Percentiles rank a stretch among this genome's conserved stretches.
Evolutionary conservation across 1,140 invertebrate genomes (phyloP).

Genomic region (Thaumatotibia leucotreta): DNA sequence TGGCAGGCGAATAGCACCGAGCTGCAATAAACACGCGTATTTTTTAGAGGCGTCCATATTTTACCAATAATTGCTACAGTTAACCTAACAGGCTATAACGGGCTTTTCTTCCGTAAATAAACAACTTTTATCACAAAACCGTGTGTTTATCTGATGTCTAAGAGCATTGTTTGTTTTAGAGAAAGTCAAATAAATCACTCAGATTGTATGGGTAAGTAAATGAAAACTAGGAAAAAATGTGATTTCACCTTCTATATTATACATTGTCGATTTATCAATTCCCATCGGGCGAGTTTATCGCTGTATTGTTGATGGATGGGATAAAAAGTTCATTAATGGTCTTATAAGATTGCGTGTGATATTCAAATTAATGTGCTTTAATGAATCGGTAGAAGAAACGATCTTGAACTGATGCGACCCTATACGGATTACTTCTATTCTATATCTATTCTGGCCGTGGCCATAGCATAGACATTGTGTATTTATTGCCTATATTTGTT

Average conservation of each 20-base stretch:
- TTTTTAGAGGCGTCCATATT: neutral
- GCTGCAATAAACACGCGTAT: neutral
- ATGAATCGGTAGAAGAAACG: neutral
- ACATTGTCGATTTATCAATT: slow-evolving; percentile 4
- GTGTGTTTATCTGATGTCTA: neutral
- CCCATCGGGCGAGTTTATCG: neutral
- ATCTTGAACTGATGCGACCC: neutral
- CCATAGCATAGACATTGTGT: too few species aligned
- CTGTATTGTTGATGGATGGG: slow-evolving; percentile 8
- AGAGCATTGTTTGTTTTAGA: neutral
- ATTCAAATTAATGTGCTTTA: neutral
- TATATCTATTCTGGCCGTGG: neutral
- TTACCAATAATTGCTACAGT: neutral
- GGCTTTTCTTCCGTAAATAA: neutral
- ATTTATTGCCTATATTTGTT: too few species aligned
- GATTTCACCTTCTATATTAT: slow-evolving; percentile 3
- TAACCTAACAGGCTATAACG: neutral
- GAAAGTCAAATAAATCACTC: slow-evolving; percentile 3
- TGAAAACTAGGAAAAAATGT: neutral
- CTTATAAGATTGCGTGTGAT: neutral
- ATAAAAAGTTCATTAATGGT: neutral
- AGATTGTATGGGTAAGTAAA: neutral
- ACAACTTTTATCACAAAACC: neutral
- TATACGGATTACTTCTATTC: neutral
- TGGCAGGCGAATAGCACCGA: neutral